Conservation (phyloP, 2,888 invertebrate species). For the Mylabris sibirica region DNA sequence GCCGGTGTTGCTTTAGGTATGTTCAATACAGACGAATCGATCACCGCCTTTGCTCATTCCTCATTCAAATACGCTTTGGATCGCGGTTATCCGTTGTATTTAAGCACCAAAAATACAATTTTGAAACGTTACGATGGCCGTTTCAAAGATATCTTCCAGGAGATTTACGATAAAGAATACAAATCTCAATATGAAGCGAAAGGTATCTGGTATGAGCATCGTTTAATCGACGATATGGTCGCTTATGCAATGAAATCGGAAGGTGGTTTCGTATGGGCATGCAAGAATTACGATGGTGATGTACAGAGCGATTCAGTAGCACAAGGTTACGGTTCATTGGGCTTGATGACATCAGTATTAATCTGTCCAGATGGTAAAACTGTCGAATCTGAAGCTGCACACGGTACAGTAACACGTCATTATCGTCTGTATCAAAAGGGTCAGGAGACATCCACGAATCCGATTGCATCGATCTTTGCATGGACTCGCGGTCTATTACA, state of each 20-base stretch:
- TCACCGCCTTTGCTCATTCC: slow-evolving; percentile 91
- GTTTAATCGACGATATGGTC: slow-evolving; percentile 99
- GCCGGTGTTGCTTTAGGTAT: slow-evolving; percentile 93
- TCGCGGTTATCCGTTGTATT: slow-evolving; percentile 86
- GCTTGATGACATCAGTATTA: slow-evolving; percentile 97
- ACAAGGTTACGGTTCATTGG: slow-evolving; percentile 95
- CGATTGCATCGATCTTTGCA: slow-evolving; percentile 98
- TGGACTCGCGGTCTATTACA: slow-evolving; percentile 93
- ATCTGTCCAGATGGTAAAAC: slow-evolving; percentile 98
- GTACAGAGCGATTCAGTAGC: slow-evolving; percentile 99
- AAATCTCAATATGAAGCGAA: slow-evolving; percentile 83
- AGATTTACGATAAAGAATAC: slow-evolving; percentile 90
- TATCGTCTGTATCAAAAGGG: slow-evolving; percentile 86
- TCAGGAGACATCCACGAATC: slow-evolving; percentile 98
- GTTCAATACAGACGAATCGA: slow-evolving; percentile 97
- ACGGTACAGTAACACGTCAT: slow-evolving; percentile 75
- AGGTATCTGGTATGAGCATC: slow-evolving; percentile 97
- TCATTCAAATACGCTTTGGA: slow-evolving; percentile 90
- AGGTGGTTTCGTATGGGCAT: slow-evolving; percentile 99
- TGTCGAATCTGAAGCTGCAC: slow-evolving; percentile 97
- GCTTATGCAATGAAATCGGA: slow-evolving; percentile 97
- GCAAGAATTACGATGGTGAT: slow-evolving; percentile 99
- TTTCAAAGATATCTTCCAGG: slow-evolving; percentile 97
- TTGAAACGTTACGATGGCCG: slow-evolving; percentile 95
- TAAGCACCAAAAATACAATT: slow-evolving; percentile 97